A percentile compares a stretch with the other conserved stretches of the same genome.
Conservation (phyloP, 2,797 vertebrate species). For the Poeciliopsis infans region DNA sequence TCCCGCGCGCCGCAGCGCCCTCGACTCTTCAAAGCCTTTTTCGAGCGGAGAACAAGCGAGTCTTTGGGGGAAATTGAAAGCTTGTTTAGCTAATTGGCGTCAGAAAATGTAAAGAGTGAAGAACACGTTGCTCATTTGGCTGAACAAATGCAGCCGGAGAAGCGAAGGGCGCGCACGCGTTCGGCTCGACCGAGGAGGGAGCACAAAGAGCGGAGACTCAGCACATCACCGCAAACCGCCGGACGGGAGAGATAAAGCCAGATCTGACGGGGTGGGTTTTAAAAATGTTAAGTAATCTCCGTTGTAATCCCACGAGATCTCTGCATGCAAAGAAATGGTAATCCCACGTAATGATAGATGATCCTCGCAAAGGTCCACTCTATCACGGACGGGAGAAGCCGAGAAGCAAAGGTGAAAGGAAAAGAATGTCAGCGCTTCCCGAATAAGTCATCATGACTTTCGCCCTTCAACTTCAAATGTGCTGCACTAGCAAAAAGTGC, state of each 20-base stretch:
- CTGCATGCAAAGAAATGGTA: conserved; percentile 77
- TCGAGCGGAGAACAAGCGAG: conserved; percentile 14
- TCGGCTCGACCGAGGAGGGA: neutral
- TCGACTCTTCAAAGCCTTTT: conserved; percentile 20
- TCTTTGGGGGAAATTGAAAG: conserved; percentile 23
- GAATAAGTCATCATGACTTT: conserved; percentile 62
- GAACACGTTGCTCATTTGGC: neutral
- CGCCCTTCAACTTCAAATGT: conserved; percentile 55
- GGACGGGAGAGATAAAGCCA: conserved; percentile 69
- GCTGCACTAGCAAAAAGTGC: conserved; percentile 54
- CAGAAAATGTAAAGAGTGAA: conserved; percentile 14
- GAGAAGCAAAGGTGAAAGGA: conserved; percentile 45
- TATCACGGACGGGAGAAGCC: conserved; percentile 54
- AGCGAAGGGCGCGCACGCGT: neutral
- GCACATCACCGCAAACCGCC: conserved; percentile 51
- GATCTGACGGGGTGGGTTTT: conserved; percentile 58
- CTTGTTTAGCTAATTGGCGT: conserved; percentile 31
- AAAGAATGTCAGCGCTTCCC: conserved; percentile 34
- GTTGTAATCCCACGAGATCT: conserved; percentile 78
- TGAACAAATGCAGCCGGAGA: conserved; percentile 10
- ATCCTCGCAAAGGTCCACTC: conserved; percentile 71
- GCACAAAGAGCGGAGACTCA: conserved; percentile 30
- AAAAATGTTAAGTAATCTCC: conserved; percentile 80
- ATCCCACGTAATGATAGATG: conserved; percentile 78
- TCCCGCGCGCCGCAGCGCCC: conserved; percentile 1